Evolutionary conservation across 1,140 invertebrate genomes (phyloP).

Genomic region (Hylaeus volcanicus): DNA sequence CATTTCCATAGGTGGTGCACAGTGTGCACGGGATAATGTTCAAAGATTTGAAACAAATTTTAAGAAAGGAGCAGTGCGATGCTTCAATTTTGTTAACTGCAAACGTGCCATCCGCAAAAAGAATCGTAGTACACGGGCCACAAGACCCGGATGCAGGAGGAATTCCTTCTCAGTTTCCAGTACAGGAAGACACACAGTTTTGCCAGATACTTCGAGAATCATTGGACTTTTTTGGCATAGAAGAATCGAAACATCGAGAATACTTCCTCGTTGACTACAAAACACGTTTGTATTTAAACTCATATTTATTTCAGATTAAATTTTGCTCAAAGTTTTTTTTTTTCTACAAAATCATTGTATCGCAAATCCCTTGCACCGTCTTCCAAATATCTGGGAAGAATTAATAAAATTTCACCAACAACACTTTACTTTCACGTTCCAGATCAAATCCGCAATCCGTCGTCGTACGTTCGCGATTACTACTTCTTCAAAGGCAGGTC

Average conservation of each 20-base stretch:
- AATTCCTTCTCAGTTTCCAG: slow-evolving; percentile 98
- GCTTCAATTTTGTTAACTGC: slow-evolving; percentile 98
- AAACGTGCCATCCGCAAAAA: slow-evolving; percentile 99
- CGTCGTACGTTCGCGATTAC: slow-evolving; percentile 96
- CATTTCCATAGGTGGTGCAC: slow-evolving; percentile 88
- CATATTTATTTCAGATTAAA: background rate
- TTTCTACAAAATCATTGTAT: background rate
- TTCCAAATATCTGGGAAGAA: no score
- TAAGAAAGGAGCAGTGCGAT: slow-evolving; percentile 99
- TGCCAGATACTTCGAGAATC: slow-evolving; percentile 97
- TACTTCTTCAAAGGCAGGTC: slow-evolving; percentile 98
- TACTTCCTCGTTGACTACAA: slow-evolving; percentile 98
- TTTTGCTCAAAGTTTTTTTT: slow-evolving; percentile 18
- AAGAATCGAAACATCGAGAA: slow-evolving; percentile 92
- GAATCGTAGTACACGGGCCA: slow-evolving; percentile 98
- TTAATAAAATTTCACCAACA: no score
- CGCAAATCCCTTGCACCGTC: no score
- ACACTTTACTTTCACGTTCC: slow-evolving; percentile 67
- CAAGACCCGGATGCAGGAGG: slow-evolving; percentile 93
- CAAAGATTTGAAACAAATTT: slow-evolving; percentile 99
- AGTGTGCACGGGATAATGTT: slow-evolving; percentile 99
- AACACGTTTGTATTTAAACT: slow-evolving; percentile 88
- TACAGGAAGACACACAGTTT: slow-evolving; percentile 99
- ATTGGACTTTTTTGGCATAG: slow-evolving; percentile 98
- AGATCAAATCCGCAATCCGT: slow-evolving; percentile 97